Base-by-base conservation (phyloP, 2,888 invertebrate genomes). In the Rhopalosiphum nymphaeae region DNA sequence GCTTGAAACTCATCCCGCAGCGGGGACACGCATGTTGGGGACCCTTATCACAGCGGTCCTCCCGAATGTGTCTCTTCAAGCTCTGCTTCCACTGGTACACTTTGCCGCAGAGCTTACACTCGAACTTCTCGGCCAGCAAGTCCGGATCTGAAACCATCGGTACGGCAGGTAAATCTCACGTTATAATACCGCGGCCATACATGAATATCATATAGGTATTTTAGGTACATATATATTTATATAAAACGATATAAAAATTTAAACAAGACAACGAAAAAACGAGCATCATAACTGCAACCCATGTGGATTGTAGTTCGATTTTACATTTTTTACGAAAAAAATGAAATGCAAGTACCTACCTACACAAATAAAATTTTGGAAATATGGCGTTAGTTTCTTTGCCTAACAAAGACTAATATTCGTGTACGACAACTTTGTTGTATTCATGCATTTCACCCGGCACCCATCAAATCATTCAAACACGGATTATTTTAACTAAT, bases 1-100 rank as follows among this genome's bases (percentile, higher is more conserved):
- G 95, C 94, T 95, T 95, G 95, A 96, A 96, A 93, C 95, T 95
- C 93, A 95, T 95, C 29, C 95, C 95, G 95, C 96, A 96, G 11
- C 97, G 97, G 90, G 97, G 97, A 95, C 97, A 97, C 96, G 97
- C 97, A 96, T 97, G 97, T 95, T 97, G 97, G 44, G 97, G 97
- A 95, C 97, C 97, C 95, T 97, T 97, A 95, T 97, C 97, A 95
- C 98, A 98, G 93, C 96, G 96, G 94, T 96, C 95, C 94, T 96
- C 95, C 42, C 96, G 95, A 36, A 96, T 95, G 95, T 96, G 96
- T 16, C 96, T 95, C 3, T 96, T 96, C 49, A 97, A 95, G 84
- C 96, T 96, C 94, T 96, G 96, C 95, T 96, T 96, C 95, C 96
- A 96, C 26, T 96, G 96, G 97, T 98, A 98, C 95, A 97, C 97